A percentile compares a stretch with the other conserved stretches of the same genome.
Evolutionary conservation across 2,113 vertebrate genomes (phyloP).

Genomic region (Catharus fuscescens): DNA sequence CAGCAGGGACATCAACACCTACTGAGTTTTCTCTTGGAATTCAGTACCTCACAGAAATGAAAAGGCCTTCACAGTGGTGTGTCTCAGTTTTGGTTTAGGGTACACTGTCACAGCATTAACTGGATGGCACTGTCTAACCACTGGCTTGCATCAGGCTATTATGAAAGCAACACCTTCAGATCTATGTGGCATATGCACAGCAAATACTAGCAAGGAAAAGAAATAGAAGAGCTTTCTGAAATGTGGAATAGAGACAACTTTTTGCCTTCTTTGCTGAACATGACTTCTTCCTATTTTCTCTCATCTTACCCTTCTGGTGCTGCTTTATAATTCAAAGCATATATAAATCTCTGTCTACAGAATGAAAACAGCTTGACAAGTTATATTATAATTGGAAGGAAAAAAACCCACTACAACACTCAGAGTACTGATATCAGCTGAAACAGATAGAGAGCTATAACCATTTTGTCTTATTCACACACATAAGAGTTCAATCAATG

Average conservation of each 20-base stretch:
- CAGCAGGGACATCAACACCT: not conserved
- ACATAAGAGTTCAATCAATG: constrained; percentile 16
- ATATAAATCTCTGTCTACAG: constrained; percentile 47
- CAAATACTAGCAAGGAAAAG: not conserved
- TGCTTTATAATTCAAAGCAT: constrained; percentile 25
- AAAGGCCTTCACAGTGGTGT: not conserved
- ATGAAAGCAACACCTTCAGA: not conserved
- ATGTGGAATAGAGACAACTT: not conserved
- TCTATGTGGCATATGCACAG: not conserved
- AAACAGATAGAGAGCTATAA: constrained; percentile 35
- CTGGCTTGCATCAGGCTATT: not conserved
- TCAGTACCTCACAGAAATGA: not conserved
- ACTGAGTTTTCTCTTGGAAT: not conserved
- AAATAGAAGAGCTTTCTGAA: not conserved
- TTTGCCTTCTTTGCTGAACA: not conserved
- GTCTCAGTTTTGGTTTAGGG: not conserved
- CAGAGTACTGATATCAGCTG: constrained; percentile 20
- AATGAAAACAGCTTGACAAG: constrained; percentile 58
- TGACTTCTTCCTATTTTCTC: not conserved
- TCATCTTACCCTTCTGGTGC: not conserved
- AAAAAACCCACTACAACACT: not conserved
- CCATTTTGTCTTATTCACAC: constrained; percentile 3
- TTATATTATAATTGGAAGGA: constrained; percentile 21
- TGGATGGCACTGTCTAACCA: not conserved
- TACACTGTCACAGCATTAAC: not conserved